These are phyloP conservation scores for Tetrapedia diversipes DNA, from an alignment of 2,888 invertebrate genomes.

Conservation along the genomic window DNA sequence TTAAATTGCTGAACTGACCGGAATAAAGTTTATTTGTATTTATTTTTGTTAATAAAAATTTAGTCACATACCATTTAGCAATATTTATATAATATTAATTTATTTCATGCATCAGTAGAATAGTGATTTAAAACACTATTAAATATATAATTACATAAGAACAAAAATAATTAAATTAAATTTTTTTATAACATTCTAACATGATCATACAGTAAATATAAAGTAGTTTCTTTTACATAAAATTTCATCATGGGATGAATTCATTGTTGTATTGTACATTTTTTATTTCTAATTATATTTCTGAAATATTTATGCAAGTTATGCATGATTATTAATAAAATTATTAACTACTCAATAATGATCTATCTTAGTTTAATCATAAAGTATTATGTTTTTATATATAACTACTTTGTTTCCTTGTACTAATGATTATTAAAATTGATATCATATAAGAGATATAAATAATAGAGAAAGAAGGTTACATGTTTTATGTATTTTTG, in stretches of 20 bases:
- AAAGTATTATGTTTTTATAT: slow-evolving; percentile 10
- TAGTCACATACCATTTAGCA: background rate
- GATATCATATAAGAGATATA: background rate
- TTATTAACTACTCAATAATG: slow-evolving; percentile 18
- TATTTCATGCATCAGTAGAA: slow-evolving; percentile 10
- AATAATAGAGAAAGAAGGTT: background rate
- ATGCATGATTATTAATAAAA: slow-evolving; percentile 28
- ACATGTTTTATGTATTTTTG: background rate
- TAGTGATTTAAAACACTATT: slow-evolving; percentile 5
- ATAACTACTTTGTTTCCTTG: slow-evolving; percentile 3
- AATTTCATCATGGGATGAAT: slow-evolving; percentile 32
- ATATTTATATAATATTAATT: slow-evolving; percentile 1
- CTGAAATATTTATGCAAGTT: slow-evolving; percentile 16
- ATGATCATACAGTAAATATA: slow-evolving; percentile 5
- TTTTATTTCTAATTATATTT: slow-evolving; percentile 6
- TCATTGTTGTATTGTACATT: slow-evolving; percentile 9
- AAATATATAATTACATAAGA: slow-evolving; percentile 1
- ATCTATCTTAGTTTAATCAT: slow-evolving; percentile 2
- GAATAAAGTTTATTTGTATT: slow-evolving; percentile 47
- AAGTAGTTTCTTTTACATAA: background rate
- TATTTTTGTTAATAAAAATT: slow-evolving; percentile 10
- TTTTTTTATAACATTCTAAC: no score
- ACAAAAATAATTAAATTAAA: slow-evolving; percentile 6
- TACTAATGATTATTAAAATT: background rate
- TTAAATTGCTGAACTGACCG: slow-evolving; percentile 71